Evolutionary conservation across 2,888 invertebrate genomes (phyloP), one percentile per base, ranked within the genome.

Genomic region (Latheticus oryzae): DNA sequence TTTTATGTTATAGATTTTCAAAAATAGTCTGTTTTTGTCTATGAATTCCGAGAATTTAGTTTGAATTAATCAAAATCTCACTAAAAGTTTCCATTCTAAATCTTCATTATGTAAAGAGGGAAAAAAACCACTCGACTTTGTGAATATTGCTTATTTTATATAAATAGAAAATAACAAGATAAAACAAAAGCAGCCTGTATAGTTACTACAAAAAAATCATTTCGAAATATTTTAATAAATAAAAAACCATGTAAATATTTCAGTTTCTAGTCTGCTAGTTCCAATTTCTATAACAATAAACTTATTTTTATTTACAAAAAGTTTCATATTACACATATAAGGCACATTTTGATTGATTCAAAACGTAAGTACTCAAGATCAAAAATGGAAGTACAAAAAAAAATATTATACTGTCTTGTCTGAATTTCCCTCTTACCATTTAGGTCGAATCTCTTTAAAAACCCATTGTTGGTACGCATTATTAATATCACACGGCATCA

Each of bases 401-500:
- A n/a, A n/a, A 11, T 15, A 33, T 4, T 5, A 9, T 32, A 7
- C 9, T 7, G 35, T 35, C 17, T 17, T 16, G 16, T 35, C 11
- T 32, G n/a, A 26, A 26, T 4, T 11, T 24, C 24, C 8, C 26
- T 26, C 9, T 64, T 64, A 85, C 86, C 86, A 89, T 62, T 82
- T 84, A 5, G 90, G 89, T 67, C 84, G 84, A 51, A 91, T 84
- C 74, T 87, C 85, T 73, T 88, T 87, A 76, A 95, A 93, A 51
- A 83, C 83, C 95, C 95, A 96, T 73, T 94, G 90, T 73, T 95
- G 95, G 79, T 89, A 92, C 12, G 90, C 88, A 76, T 94, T 93
- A 72, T 90, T 87, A 21, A 86, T 80, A 78, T 95, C 93, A 77
- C 96, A 97, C 1, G 90, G 88, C 73, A 89, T 87, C 24, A 96